A percentile compares a stretch with the other conserved stretches of the same genome.
Evolutionary conservation across 1,140 invertebrate species (phyloP).

Genomic region (Pogonomyrmex californicus): DNA sequence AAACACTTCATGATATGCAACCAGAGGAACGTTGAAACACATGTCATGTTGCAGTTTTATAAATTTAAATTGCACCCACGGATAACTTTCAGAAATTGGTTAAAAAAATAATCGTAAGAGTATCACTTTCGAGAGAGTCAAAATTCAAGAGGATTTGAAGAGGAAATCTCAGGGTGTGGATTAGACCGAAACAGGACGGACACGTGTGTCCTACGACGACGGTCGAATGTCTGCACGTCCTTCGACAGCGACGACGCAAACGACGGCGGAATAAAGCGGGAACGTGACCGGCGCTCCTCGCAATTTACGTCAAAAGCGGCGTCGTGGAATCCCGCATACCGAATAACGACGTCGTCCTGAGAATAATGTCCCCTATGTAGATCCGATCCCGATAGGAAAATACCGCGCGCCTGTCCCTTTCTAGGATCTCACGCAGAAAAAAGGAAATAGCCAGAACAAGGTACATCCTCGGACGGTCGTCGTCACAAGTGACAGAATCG

Average conservation of each 20-base stretch:
- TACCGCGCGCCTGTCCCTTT: constrained; percentile 69
- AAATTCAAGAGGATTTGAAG: constrained; percentile 18
- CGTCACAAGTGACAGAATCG: constrained; percentile 55
- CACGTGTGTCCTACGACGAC: constrained; percentile 58
- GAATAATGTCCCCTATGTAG: constrained; percentile 78
- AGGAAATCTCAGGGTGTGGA: background rate
- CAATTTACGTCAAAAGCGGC: constrained; percentile 85
- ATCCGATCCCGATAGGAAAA: constrained; percentile 76
- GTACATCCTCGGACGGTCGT: constrained; percentile 36
- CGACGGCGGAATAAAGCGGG: constrained; percentile 78
- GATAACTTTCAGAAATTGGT: background rate
- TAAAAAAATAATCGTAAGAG: background rate
- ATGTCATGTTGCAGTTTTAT: background rate
- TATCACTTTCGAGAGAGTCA: constrained; percentile 7
- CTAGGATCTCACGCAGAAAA: constrained; percentile 56
- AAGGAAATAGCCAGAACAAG: constrained; percentile 63
- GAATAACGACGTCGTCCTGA: constrained; percentile 77
- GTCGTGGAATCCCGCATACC: constrained; percentile 76
- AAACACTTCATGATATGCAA: background rate
- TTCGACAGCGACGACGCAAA: constrained; percentile 70
- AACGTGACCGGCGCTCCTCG: constrained; percentile 83
- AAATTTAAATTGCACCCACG: background rate
- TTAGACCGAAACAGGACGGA: constrained; percentile 39
- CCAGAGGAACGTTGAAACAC: background rate
- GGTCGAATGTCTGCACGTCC: constrained; percentile 72